Conservation (phyloP, 2,888 invertebrate genomes). For the Drosophila lacicola region DNA sequence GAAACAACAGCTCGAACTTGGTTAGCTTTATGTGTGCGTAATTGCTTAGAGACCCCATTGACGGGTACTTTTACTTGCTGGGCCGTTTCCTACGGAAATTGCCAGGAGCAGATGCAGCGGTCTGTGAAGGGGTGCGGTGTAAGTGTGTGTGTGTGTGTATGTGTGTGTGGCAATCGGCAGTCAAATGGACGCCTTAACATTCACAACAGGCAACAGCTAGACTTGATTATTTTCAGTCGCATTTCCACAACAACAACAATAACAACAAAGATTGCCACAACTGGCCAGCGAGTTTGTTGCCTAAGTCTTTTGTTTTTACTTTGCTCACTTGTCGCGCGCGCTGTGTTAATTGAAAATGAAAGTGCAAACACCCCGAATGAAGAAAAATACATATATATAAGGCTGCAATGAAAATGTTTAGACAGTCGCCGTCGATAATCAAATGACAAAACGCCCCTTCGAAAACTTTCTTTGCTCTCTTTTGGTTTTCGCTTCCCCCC, state of each 20-base stretch:
- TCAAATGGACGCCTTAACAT: conserved; percentile 55
- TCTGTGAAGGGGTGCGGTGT: neutral
- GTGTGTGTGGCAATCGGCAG: neutral
- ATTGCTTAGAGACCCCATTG: conserved; percentile 24
- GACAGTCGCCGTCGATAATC: conserved; percentile 56
- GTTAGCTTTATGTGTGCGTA: conserved; percentile 52
- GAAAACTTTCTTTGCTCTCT: conserved; percentile 48
- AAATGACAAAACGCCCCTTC: conserved; percentile 43
- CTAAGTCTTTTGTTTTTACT: conserved; percentile 40
- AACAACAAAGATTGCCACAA: neutral
- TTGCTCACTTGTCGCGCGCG: conserved; percentile 39
- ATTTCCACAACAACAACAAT: conserved; percentile 22
- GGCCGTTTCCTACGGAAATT: conserved; percentile 54
- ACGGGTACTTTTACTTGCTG: conserved; percentile 40
- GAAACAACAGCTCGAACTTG: conserved; percentile 39
- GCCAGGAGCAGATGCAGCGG: conserved; percentile 8
- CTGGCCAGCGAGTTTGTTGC: conserved; percentile 41
- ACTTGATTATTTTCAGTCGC: conserved; percentile 34
- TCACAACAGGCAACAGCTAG: conserved; percentile 46
- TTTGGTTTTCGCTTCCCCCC: conserved; percentile 16
- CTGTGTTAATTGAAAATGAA: conserved; percentile 75
- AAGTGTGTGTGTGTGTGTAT: neutral
- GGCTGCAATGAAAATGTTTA: conserved; percentile 57
- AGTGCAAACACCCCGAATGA: conserved; percentile 60
- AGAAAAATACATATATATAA: conserved; percentile 29